phyloP scores from a whole-genome alignment of 2,113 vertebrate species.

The Arizona elegans region DNA sequence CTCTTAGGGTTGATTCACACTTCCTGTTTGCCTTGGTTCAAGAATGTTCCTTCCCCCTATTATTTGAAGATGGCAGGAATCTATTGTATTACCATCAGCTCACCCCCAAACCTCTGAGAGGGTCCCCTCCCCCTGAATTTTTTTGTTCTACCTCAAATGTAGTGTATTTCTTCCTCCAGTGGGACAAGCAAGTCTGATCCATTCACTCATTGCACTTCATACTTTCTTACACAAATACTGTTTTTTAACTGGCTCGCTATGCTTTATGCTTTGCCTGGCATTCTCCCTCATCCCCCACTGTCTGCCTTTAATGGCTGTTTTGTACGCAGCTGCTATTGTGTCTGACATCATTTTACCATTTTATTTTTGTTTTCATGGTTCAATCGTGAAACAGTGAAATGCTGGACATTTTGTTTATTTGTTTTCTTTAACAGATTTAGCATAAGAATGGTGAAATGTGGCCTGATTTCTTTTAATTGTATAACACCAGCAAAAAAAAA shows the following conservation, averaged over 20 bases:
- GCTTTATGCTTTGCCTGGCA: not conserved
- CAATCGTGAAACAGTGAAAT: not conserved
- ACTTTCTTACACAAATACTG: not conserved
- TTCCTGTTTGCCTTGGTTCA: not conserved
- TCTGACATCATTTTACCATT: not conserved
- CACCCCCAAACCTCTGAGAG: not conserved
- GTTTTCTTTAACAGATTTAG: not conserved
- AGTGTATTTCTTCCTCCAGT: not conserved
- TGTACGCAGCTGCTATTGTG: not conserved
- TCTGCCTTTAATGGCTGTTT: not conserved
- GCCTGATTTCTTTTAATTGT: not conserved
- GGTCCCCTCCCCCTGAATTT: not conserved
- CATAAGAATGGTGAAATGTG: not conserved
- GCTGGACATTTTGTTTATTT: not conserved
- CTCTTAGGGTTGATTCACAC: not conserved
- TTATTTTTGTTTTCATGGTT: not conserved
- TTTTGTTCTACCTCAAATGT: not conserved
- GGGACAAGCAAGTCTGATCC: not conserved
- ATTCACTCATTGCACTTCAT: not conserved
- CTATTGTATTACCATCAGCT: not conserved
- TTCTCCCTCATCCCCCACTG: not conserved
- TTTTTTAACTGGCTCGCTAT: not conserved
- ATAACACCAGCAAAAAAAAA: not conserved
- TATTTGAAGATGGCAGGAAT: not conserved
- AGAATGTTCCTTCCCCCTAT: not conserved